Percentiles rank a stretch among this genome's conserved stretches.
Conservation (phyloP, 2,113 vertebrate genomes). For the Ailurus styani region DNA sequence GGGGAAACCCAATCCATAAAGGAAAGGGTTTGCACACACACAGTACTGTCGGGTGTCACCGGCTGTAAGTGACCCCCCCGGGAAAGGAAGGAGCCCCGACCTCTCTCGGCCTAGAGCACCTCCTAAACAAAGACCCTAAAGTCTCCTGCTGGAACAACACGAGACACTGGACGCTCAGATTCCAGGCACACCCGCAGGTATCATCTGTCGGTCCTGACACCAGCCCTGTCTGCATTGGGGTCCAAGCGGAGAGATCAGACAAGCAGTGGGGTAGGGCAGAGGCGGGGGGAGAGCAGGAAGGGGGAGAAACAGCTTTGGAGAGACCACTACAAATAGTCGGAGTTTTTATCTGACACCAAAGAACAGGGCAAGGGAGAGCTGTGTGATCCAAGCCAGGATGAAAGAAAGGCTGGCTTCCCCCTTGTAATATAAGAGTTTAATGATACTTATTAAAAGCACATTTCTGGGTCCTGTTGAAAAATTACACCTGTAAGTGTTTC, state of each 20-base stretch:
- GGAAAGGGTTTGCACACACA: conserved; percentile 43
- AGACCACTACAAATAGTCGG: conserved; percentile 71
- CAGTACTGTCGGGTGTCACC: conserved; percentile 50
- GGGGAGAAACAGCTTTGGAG: conserved; percentile 58
- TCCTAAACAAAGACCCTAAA: conserved; percentile 81
- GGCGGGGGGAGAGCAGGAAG: conserved; percentile 8
- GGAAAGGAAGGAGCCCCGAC: conserved; percentile 59
- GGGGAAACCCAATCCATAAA: conserved; percentile 65
- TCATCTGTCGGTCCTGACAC: conserved; percentile 67
- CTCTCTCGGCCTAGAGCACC: conserved; percentile 67
- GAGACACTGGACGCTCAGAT: conserved; percentile 71
- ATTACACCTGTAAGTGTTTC: conserved; percentile 29
- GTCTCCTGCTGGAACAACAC: conserved; percentile 72
- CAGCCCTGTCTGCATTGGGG: not conserved
- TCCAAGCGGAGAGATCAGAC: conserved; percentile 70
- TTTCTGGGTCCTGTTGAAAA: conserved; percentile 73
- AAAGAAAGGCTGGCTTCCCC: conserved; percentile 70
- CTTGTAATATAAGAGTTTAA: conserved; percentile 75
- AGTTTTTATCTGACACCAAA: conserved; percentile 71
- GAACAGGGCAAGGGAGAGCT: conserved; percentile 61
- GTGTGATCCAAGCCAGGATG: conserved; percentile 72
- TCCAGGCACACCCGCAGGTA: conserved; percentile 54
- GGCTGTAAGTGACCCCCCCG: conserved; percentile 57
- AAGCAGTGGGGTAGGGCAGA: conserved; percentile 57
- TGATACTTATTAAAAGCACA: conserved; percentile 79